A percentile compares a stretch with the other conserved stretches of the same genome.
Evolutionary conservation across 1,140 invertebrate genomes (phyloP).

Genomic region (Gonioctena quinquepunctata): DNA sequence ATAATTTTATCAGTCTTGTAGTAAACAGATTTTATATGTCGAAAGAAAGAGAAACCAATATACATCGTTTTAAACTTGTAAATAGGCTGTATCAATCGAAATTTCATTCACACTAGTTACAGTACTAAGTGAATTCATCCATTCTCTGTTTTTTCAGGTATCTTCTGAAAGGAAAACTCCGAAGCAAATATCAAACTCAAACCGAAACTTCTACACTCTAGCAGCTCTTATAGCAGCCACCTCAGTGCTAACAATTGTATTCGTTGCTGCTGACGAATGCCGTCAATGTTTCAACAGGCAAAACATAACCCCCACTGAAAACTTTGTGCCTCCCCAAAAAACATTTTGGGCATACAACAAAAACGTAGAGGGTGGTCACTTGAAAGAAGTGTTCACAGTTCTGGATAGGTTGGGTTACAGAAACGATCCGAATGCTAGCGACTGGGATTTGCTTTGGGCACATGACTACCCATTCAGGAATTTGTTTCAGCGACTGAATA

Average conservation of each 20-base stretch:
- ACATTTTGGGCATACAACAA: constrained; percentile 61
- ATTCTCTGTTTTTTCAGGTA: too few species aligned
- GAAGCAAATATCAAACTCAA: not conserved
- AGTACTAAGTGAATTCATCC: too few species aligned
- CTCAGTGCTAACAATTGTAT: constrained; percentile 35
- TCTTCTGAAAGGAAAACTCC: not conserved
- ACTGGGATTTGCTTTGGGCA: constrained; percentile 92
- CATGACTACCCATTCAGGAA: constrained; percentile 88
- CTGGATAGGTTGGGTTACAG: constrained; percentile 75
- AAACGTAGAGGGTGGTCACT: constrained; percentile 65
- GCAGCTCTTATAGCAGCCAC: constrained; percentile 33
- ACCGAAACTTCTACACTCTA: not conserved
- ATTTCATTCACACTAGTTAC: too few species aligned
- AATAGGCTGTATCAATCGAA: too few species aligned
- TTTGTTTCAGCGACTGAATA: constrained; percentile 63
- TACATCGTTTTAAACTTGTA: too few species aligned
- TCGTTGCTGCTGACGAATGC: constrained; percentile 43
- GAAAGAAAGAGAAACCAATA: too few species aligned
- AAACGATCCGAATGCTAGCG: constrained; percentile 61
- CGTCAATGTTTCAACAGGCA: constrained; percentile 32
- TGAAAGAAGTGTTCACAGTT: constrained; percentile 79
- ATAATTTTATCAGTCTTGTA: too few species aligned
- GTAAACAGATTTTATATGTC: too few species aligned
- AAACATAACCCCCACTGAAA: not conserved
- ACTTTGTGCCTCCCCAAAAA: constrained; percentile 11